Evolutionary conservation across 2,888 invertebrate species (phyloP).

Genomic region (Plebejus anna): DNA sequence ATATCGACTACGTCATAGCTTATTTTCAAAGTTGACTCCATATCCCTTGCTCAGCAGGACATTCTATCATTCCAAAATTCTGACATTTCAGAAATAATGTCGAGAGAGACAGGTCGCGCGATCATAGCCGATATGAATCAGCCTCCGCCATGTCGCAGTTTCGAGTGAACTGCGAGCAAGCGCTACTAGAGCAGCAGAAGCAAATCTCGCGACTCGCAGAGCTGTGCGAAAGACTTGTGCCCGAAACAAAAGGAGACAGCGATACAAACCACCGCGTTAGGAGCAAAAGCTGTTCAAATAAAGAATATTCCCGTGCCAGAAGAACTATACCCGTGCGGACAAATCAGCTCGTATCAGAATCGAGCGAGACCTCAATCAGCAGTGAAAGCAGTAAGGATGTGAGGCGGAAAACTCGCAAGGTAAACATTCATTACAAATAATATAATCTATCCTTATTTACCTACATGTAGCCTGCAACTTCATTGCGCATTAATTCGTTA

Average conservation of each 20-base stretch:
- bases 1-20: neutral
- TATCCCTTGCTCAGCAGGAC: no score
- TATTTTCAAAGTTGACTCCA: neutral
- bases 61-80: neutral
- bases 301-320: neutral
- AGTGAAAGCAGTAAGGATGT: conserved; percentile 2
- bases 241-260: conserved; percentile 22
- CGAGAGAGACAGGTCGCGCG: conserved; percentile 33
- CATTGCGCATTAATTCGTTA: no score
- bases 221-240: conserved; percentile 57
- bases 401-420: neutral
- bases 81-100: conserved; percentile 34
- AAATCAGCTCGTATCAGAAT: neutral
- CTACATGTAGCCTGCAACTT: no score
- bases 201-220: conserved; percentile 56
- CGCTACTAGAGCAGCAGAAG: conserved; percentile 58
- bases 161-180: conserved; percentile 53
- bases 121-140: conserved; percentile 39
- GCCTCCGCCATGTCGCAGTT: conserved; percentile 54
- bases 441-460: no score
- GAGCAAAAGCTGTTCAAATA: conserved; percentile 7
- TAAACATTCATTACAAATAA: neutral
- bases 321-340: neutral
- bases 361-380: neutral
- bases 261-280: neutral